Conservation (phyloP, 2,797 vertebrate species). For the Notolabrus celidotus region DNA sequence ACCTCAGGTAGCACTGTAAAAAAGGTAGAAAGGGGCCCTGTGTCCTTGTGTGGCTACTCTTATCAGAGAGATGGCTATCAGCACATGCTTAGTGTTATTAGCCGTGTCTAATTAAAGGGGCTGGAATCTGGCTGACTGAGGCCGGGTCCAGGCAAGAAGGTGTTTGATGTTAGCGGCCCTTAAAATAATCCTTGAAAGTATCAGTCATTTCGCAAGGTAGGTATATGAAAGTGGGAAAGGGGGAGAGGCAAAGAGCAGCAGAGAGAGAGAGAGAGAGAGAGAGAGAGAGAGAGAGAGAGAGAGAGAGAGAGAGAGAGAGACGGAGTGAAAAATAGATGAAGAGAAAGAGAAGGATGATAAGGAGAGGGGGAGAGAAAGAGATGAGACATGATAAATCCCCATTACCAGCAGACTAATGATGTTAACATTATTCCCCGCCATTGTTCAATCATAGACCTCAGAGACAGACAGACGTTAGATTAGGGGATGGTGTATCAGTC, state of each 20-base stretch:
- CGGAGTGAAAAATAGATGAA: slow-evolving; percentile 59
- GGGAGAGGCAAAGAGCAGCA: slow-evolving; percentile 33
- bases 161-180: slow-evolving; percentile 87
- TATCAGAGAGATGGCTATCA: slow-evolving; percentile 85
- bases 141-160: slow-evolving; percentile 78
- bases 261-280: slow-evolving; percentile 12
- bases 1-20: slow-evolving; percentile 70
- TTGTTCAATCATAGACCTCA: slow-evolving; percentile 93
- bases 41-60: slow-evolving; percentile 66
- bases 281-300: slow-evolving; percentile 8
- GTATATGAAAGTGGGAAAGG: slow-evolving; percentile 78
- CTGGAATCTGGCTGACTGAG: slow-evolving; percentile 83
- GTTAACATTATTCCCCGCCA: slow-evolving; percentile 93
- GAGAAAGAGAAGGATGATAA: slow-evolving; percentile 31
- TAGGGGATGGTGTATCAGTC: slow-evolving; percentile 92
- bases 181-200: slow-evolving; percentile 84
- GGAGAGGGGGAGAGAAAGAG: slow-evolving; percentile 60
- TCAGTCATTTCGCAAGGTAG: slow-evolving; percentile 70
- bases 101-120: slow-evolving; percentile 92
- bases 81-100: slow-evolving; percentile 89
- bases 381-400: slow-evolving; percentile 91
- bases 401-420: slow-evolving; percentile 95
- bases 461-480: slow-evolving; percentile 89
- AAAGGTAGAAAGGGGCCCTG: slow-evolving; percentile 66
- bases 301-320: slow-evolving; percentile 41